Conservation (phyloP, 23 tunicate species). For the Diplosoma virens region DNA sequence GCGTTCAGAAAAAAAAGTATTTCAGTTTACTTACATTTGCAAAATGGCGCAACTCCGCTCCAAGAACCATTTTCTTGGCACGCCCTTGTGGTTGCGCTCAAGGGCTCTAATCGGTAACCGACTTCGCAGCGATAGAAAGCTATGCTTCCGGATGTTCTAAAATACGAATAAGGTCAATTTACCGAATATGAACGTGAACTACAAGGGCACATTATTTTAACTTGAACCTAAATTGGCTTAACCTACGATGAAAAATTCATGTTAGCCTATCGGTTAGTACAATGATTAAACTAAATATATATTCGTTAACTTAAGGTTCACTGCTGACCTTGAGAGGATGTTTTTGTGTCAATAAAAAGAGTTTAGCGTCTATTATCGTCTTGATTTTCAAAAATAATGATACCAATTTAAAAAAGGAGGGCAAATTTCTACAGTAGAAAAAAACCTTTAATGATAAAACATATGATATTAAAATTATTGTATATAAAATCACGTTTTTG, state of each 20-base stretch:
- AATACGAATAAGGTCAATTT: too few species aligned
- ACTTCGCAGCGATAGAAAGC: constrained; percentile 57
- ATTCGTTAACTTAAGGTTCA: too few species aligned
- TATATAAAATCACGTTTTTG: constrained; percentile 31
- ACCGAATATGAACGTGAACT: too few species aligned
- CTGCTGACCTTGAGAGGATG: too few species aligned
- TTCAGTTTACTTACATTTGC: constrained; percentile 41
- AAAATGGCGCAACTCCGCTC: constrained; percentile 59
- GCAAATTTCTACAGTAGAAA: not conserved
- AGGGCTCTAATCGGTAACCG: constrained; percentile 55
- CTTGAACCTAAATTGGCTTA: too few species aligned
- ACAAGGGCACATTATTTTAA: too few species aligned
- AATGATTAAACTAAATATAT: too few species aligned
- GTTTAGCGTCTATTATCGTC: too few species aligned
- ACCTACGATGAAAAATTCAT: too few species aligned
- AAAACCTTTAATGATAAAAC: not conserved
- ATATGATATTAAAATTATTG: not conserved
- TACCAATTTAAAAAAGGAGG: not conserved
- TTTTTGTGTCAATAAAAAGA: too few species aligned
- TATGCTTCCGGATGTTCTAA: constrained; percentile 50
- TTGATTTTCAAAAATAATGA: too few species aligned
- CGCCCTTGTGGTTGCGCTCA: constrained; percentile 23
- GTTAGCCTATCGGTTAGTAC: too few species aligned
- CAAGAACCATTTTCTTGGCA: constrained; percentile 78
- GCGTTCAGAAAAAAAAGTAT: not conserved